Percentiles rank a stretch among this genome's conserved stretches.
Evolutionary conservation across 2,113 vertebrate genomes (phyloP).

Genomic region (Mormoops blainvillei): DNA sequence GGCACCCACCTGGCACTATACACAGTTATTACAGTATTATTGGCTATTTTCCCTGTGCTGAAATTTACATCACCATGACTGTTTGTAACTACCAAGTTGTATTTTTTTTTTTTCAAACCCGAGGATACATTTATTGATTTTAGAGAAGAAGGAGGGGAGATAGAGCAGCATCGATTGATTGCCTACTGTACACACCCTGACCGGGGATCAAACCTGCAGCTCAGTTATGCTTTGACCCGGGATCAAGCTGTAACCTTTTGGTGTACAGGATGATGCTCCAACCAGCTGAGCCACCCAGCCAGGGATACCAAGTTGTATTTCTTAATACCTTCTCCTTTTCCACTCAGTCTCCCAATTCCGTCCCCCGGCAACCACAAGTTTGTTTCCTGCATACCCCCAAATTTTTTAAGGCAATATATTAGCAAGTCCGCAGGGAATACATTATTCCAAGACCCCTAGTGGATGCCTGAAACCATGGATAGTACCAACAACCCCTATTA

Average conservation of each 20-base stretch:
- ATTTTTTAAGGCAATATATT: neutral
- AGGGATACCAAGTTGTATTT: neutral
- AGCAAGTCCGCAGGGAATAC: neutral
- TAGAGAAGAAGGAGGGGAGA: too few species aligned
- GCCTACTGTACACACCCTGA: too few species aligned
- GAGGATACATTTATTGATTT: too few species aligned
- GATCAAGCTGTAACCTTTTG: too few species aligned
- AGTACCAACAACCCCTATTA: neutral
- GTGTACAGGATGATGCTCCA: too few species aligned
- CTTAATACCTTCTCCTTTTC: neutral
- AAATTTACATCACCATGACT: neutral
- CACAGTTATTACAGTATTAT: neutral
- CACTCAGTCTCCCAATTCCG: neutral
- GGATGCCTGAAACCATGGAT: neutral
- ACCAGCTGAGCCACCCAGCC: too few species aligned
- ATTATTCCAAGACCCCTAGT: neutral
- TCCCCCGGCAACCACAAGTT: neutral
- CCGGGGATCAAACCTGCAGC: too few species aligned
- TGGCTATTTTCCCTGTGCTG: neutral
- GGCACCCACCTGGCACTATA: neutral
- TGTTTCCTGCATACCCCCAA: neutral
- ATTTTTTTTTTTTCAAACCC: too few species aligned
- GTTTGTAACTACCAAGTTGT: neutral
- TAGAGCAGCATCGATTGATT: too few species aligned
- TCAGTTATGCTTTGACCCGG: too few species aligned